phyloP scores from a whole-genome alignment of 2,888 invertebrate species.

The Tubiluchus corallicola region DNA sequence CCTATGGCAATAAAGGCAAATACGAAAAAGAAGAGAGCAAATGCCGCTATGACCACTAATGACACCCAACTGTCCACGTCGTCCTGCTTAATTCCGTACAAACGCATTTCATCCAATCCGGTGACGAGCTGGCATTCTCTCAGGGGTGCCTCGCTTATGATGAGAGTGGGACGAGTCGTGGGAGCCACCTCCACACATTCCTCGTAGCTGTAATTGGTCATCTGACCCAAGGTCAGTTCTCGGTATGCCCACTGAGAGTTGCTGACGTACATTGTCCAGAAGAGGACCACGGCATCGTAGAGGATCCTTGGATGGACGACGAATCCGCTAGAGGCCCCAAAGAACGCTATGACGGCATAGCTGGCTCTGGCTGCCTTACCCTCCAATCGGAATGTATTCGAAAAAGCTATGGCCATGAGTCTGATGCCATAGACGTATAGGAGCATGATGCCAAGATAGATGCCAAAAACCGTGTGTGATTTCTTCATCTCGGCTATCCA shows the following conservation, averaged over 20 bases:
- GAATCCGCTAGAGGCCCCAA: not conserved
- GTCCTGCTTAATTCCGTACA: not conserved
- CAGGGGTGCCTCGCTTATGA: not conserved
- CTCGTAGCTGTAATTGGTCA: not conserved
- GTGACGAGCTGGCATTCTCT: not conserved
- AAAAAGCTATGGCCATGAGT: not conserved
- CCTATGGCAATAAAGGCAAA: not conserved
- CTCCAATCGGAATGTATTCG: not conserved
- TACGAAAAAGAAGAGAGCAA: slow-evolving; percentile 1
- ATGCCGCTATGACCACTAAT: not conserved
- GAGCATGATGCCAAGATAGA: not conserved
- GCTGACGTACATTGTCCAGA: not conserved
- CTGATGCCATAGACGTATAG: not conserved
- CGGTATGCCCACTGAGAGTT: not conserved
- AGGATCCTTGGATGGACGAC: not conserved
- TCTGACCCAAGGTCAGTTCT: not conserved
- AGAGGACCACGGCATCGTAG: not conserved
- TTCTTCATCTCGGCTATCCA: not conserved
- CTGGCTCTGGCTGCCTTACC: not conserved
- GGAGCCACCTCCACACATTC: not conserved
- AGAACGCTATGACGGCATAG: not conserved
- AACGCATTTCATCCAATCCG: not conserved
- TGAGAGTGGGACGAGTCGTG: not conserved
- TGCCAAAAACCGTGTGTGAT: not conserved
- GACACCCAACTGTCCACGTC: not conserved